Evolutionary conservation across 1,140 invertebrate species (phyloP).

Genomic region (Scaptomyza montana): DNA sequence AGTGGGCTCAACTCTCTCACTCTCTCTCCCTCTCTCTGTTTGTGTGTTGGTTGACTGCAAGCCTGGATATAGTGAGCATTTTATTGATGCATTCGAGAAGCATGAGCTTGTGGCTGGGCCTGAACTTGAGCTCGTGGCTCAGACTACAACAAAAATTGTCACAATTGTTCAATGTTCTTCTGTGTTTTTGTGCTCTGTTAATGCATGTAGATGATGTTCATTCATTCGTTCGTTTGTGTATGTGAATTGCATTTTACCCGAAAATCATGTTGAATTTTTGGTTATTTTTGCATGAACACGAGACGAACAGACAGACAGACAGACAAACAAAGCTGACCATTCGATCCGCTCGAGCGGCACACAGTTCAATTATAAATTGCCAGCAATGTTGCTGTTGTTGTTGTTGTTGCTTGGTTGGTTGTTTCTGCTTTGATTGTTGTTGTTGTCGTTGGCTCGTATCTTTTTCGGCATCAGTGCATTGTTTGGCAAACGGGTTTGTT

Average conservation of each 20-base stretch:
- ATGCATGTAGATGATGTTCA: slow-evolving; percentile 42
- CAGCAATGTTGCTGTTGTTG: slow-evolving; percentile 25
- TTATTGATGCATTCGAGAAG: slow-evolving; percentile 62
- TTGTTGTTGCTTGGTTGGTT: slow-evolving; percentile 46
- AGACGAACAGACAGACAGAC: slow-evolving; percentile 14
- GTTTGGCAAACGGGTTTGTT: slow-evolving; percentile 46
- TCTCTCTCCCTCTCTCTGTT: not conserved
- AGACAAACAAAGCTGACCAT: slow-evolving; percentile 36
- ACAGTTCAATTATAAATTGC: slow-evolving; percentile 79
- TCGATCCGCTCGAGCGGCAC: slow-evolving; percentile 65
- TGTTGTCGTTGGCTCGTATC: slow-evolving; percentile 47
- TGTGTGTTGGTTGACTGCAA: slow-evolving; percentile 35
- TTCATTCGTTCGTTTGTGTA: not conserved
- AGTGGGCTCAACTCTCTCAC: slow-evolving; percentile 25
- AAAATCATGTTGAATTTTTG: slow-evolving; percentile 75
- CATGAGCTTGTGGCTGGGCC: slow-evolving; percentile 12
- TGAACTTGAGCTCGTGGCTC: slow-evolving; percentile 5
- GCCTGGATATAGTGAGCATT: slow-evolving; percentile 56
- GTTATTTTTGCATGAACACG: slow-evolving; percentile 54
- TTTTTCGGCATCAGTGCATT: slow-evolving; percentile 17
- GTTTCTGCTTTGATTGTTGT: slow-evolving; percentile 16
- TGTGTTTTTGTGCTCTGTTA: slow-evolving; percentile 9
- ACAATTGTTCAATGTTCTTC: slow-evolving; percentile 36
- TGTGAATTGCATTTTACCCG: slow-evolving; percentile 32
- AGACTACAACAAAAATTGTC: slow-evolving; percentile 57